Percentiles rank a stretch among this genome's conserved stretches.
Evolutionary conservation across 1,140 invertebrate species (phyloP).

Genomic region (Diprion similis): DNA sequence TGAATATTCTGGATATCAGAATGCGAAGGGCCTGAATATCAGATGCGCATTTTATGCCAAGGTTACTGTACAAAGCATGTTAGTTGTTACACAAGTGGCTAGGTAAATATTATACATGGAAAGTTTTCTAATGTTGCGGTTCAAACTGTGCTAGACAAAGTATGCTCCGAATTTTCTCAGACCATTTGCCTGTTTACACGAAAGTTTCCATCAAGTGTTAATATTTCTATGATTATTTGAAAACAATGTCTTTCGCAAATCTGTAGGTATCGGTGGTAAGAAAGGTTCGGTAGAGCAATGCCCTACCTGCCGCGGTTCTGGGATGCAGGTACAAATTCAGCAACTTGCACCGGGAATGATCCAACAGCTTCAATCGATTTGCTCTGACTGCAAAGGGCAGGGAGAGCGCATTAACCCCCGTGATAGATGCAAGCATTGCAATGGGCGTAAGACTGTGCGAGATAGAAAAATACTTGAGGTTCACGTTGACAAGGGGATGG

Average conservation of each 20-base stretch:
- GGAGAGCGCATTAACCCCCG: constrained; percentile 88
- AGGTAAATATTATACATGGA: background rate
- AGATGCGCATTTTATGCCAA: background rate
- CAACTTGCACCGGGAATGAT: constrained; percentile 95
- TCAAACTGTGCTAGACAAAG: background rate
- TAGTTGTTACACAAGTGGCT: background rate
- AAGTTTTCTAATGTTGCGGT: background rate
- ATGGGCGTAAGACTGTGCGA: constrained; percentile 88
- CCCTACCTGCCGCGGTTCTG: constrained; percentile 84
- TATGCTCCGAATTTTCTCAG: no score
- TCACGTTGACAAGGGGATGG: constrained; percentile 98
- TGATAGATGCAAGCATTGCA: constrained; percentile 92
- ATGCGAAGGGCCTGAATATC: background rate
- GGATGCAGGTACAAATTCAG: constrained; percentile 91
- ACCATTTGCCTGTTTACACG: no score
- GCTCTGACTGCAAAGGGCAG: constrained; percentile 86
- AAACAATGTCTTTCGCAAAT: background rate
- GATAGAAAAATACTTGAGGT: constrained; percentile 97
- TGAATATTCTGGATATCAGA: background rate
- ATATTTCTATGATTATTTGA: background rate
- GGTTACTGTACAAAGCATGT: background rate
- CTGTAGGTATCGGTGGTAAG: constrained; percentile 82
- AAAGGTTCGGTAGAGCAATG: constrained; percentile 93
- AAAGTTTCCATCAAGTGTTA: background rate
- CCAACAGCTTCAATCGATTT: constrained; percentile 93